phyloP scores from a whole-genome alignment of 2,888 invertebrate genomes.

The Philhelius pedissequus region DNA sequence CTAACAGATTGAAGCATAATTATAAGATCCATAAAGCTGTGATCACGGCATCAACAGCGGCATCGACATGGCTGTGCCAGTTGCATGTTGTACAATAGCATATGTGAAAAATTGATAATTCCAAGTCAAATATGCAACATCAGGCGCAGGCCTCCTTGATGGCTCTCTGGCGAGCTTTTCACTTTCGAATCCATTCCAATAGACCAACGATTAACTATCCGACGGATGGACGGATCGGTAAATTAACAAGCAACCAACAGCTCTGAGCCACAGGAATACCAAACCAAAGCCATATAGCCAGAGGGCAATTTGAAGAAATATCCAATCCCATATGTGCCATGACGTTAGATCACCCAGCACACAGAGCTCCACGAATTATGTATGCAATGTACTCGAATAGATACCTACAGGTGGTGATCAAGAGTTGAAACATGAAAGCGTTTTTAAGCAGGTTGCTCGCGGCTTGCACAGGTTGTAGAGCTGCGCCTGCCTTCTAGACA shows the following conservation, averaged over 20 bases:
- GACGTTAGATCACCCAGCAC: constrained; percentile 51
- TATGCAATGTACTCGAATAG: background rate
- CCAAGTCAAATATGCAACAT: constrained; percentile 1
- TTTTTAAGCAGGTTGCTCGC: constrained; percentile 22
- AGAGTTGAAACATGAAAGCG: constrained; percentile 47
- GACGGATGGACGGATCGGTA: constrained; percentile 31
- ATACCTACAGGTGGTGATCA: constrained; percentile 56
- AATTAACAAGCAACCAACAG: constrained; percentile 49
- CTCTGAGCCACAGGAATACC: constrained; percentile 46
- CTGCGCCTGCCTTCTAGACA: constrained; percentile 21
- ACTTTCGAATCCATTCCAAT: constrained; percentile 60
- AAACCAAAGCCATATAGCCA: constrained; percentile 17
- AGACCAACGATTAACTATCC: constrained; percentile 24
- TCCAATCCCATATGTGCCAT: background rate
- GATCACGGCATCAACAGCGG: background rate
- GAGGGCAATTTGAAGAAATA: constrained; percentile 1
- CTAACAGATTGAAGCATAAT: constrained; percentile 23
- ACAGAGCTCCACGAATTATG: constrained; percentile 36
- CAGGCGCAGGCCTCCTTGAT: background rate
- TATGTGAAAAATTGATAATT: constrained; percentile 43
- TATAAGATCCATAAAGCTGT: background rate
- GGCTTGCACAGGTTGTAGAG: constrained; percentile 1
- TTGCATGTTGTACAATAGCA: constrained; percentile 13
- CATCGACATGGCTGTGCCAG: constrained; percentile 5
- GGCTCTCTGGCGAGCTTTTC: constrained; percentile 33